Conservation (phyloP, 1,140 invertebrate species). For the Papilio aristodemus region DNA sequence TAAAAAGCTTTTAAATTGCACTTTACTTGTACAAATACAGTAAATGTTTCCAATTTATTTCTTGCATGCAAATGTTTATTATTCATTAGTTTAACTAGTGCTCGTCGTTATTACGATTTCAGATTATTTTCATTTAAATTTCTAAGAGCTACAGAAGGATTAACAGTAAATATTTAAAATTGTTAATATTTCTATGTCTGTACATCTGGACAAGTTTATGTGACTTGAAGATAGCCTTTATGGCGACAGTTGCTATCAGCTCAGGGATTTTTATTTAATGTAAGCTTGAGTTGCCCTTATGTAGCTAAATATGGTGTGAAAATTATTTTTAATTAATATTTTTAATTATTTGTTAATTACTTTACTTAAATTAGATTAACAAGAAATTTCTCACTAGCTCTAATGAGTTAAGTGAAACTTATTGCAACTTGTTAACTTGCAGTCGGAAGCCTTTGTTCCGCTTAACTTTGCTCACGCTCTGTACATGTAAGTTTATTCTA, state of each 20-base stretch:
- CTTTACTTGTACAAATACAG: conserved; percentile 15
- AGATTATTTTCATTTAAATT: conserved; percentile 7
- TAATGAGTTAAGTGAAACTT: conserved; percentile 20
- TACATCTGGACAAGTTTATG: too few relatives aligned
- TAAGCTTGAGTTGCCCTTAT: too few relatives aligned
- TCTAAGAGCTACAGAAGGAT: neutral
- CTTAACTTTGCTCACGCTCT: conserved; percentile 9
- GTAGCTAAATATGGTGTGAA: too few relatives aligned
- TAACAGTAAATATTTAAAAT: too few relatives aligned
- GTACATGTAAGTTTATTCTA: conserved; percentile 12
- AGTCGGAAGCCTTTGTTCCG: conserved; percentile 22
- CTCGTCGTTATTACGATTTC: neutral
- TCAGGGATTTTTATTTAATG: too few relatives aligned
- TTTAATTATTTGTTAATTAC: neutral
- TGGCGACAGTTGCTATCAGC: too few relatives aligned
- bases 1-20: conserved; percentile 24
- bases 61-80: conserved; percentile 15
- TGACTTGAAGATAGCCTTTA: too few relatives aligned
- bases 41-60: conserved; percentile 24
- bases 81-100: conserved; percentile 1
- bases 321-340: too few relatives aligned
- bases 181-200: too few relatives aligned
- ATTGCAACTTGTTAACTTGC: conserved; percentile 21
- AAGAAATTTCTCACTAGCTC: neutral
- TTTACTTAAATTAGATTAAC: neutral